Percentiles rank a stretch among this genome's conserved stretches.
Evolutionary conservation across 2,888 invertebrate genomes (phyloP).

Genomic region (Carpatolechia fugitivella): DNA sequence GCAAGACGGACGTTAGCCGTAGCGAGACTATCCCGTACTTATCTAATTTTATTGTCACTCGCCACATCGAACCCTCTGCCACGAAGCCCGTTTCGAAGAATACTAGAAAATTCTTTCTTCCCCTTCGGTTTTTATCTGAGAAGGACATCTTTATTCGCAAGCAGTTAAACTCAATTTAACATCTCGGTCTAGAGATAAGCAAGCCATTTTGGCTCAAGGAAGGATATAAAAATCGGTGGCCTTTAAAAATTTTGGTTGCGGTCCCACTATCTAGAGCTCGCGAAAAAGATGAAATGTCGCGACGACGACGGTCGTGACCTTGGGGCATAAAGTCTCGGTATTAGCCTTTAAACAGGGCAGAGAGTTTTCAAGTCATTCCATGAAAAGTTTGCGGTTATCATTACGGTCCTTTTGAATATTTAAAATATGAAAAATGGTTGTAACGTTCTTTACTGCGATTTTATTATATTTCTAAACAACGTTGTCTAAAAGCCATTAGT

Average conservation of each 20-base stretch:
- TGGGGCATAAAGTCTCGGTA: background rate
- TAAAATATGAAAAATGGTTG: background rate
- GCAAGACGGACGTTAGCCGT: slow-evolving; percentile 60
- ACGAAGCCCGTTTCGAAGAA: slow-evolving; percentile 30
- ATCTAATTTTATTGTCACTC: slow-evolving; percentile 79
- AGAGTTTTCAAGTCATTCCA: background rate
- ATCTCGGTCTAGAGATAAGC: slow-evolving; percentile 56
- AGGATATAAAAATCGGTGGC: slow-evolving; percentile 42
- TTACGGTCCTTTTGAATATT: background rate
- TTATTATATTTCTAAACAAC: slow-evolving; percentile 6
- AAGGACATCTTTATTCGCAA: slow-evolving; percentile 70
- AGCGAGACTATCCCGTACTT: slow-evolving; percentile 70
- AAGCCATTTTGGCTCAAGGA: slow-evolving; percentile 39
- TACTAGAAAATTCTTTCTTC: slow-evolving; percentile 34
- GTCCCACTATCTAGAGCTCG: slow-evolving; percentile 18
- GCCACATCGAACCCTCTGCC: slow-evolving; percentile 42
- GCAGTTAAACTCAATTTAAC: slow-evolving; percentile 71
- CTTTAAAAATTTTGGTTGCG: slow-evolving; percentile 35
- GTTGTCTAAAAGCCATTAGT: slow-evolving; percentile 2
- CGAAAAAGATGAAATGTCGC: slow-evolving; percentile 1
- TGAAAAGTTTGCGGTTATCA: background rate
- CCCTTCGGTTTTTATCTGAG: slow-evolving; percentile 43
- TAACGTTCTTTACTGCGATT: background rate
- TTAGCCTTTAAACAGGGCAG: background rate
- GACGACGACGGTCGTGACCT: background rate